phyloP scores from a whole-genome alignment of 2,888 invertebrate species.

The Tuberolachnus salignus region DNA sequence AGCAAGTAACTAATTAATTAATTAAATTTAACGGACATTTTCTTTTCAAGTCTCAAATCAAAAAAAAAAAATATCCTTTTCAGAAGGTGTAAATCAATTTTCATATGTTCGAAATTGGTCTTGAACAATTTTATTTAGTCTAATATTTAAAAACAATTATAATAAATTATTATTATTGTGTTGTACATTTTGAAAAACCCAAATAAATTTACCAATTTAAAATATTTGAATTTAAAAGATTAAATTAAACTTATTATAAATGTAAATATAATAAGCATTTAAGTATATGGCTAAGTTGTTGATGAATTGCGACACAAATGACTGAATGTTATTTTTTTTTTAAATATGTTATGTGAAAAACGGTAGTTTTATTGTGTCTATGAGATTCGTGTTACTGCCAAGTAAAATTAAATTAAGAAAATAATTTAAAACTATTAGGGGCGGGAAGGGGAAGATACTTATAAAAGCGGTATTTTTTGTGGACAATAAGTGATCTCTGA shows the following conservation, averaged over 20 bases:
- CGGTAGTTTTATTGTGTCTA: constrained; percentile 28
- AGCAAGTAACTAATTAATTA: background rate
- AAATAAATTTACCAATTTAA: background rate
- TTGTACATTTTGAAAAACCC: background rate
- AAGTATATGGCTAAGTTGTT: background rate
- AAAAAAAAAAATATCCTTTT: no score
- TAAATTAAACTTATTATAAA: background rate
- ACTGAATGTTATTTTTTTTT: constrained; percentile 41
- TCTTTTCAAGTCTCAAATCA: no score
- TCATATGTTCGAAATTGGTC: no score
- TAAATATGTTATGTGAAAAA: constrained; percentile 28
- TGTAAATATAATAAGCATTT: constrained; percentile 1
- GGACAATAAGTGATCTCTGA: constrained; percentile 55
- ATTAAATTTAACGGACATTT: background rate
- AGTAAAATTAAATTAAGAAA: constrained; percentile 7
- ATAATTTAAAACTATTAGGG: constrained; percentile 14
- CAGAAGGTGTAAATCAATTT: no score
- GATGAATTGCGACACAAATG: constrained; percentile 31
- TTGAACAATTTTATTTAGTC: background rate
- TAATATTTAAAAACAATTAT: background rate
- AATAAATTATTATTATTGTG: background rate
- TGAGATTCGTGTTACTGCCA: constrained; percentile 45
- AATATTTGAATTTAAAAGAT: background rate
- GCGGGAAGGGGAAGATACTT: constrained; percentile 8
- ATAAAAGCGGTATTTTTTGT: constrained; percentile 50